These are phyloP conservation scores for Pelobates cultripes DNA, from an alignment of 2,797 vertebrate species.

Conservation along the genomic window DNA sequence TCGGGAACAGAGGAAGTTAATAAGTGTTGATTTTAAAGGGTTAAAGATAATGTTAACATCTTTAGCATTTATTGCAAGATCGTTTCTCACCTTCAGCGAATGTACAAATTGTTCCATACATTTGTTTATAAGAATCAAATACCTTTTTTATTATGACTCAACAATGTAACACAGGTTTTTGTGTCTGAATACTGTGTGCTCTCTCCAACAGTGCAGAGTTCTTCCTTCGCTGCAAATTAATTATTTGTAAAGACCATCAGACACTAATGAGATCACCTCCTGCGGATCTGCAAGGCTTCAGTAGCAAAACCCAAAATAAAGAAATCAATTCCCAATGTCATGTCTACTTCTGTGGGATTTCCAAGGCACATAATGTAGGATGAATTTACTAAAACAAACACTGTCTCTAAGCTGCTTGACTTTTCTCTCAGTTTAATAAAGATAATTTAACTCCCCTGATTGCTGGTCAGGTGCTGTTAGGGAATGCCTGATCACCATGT, in stretches of 20 bases:
- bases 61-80: neutral
- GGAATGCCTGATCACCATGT: too few species aligned
- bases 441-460: neutral
- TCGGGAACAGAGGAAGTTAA: too few species aligned
- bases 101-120: neutral
- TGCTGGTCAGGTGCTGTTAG: too few species aligned
- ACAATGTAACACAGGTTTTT: neutral
- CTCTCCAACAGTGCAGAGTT: neutral
- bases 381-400: neutral
- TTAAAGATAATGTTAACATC: too few species aligned
- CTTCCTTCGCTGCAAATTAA: neutral
- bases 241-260: neutral
- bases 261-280: slow-evolving; percentile 7
- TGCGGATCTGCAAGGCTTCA: neutral
- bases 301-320: neutral
- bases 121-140: neutral
- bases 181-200: neutral
- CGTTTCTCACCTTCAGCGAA: neutral
- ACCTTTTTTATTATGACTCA: neutral
- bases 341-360: neutral
- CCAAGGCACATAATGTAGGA: too few species aligned
- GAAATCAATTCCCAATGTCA: slow-evolving; percentile 14
- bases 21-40: too few species aligned
- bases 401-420: neutral
- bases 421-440: neutral